A percentile compares a stretch with the other conserved stretches of the same genome.
phyloP scores from a whole-genome alignment of 2,888 invertebrate genomes.

The Eupithecia subumbrata region DNA sequence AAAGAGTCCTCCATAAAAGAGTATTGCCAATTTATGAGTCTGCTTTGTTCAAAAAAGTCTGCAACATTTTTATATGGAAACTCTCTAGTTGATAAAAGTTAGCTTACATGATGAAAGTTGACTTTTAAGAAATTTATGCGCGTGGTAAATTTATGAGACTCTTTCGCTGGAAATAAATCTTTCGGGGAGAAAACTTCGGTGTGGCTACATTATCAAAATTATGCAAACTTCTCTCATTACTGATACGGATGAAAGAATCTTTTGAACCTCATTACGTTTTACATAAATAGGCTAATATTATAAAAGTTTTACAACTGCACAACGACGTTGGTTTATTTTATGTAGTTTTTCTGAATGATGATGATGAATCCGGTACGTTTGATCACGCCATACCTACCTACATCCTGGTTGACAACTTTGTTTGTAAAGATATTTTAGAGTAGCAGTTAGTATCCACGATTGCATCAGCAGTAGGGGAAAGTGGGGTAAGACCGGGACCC shows the following conservation, averaged over 20 bases:
- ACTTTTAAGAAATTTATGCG: constrained; percentile 57
- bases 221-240: constrained; percentile 1
- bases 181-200: constrained; percentile 14
- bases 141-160: constrained; percentile 49
- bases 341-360: too few species aligned
- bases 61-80: constrained; percentile 70
- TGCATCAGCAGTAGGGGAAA: too few species aligned
- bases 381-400: too few species aligned
- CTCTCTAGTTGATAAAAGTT: constrained; percentile 67
- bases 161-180: constrained; percentile 51
- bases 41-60: constrained; percentile 74
- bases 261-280: not conserved
- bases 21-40: constrained; percentile 78
- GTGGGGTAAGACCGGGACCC: too few species aligned
- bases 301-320: not conserved
- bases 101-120: constrained; percentile 57
- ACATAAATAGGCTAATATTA: not conserved
- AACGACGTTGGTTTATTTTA: not conserved
- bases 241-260: not conserved
- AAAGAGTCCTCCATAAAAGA: constrained; percentile 75
- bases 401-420: not conserved
- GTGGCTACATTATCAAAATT: constrained; percentile 12
- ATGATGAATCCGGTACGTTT: too few species aligned
- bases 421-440: too few species aligned
- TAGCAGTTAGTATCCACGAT: too few species aligned